Evolutionary conservation across 2,113 vertebrate species (phyloP), one percentile per base, ranked within the genome.

Genomic region (Myxocyprinus asiaticus): DNA sequence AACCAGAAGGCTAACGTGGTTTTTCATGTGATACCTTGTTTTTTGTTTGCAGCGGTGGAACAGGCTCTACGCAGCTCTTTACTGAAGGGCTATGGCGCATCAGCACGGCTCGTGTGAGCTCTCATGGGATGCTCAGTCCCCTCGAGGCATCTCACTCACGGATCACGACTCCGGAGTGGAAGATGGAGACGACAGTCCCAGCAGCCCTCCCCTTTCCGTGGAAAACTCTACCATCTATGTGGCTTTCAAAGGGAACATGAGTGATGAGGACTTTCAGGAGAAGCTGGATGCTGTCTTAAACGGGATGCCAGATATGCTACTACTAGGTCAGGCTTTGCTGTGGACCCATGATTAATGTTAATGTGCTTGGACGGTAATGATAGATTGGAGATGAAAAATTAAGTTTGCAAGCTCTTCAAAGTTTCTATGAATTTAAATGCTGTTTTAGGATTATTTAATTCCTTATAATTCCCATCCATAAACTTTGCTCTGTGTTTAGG

Each of bases 201-300:
- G 85, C 87, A 82, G 86, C 86, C 63, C 43, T 61, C 78, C 56
- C 42, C 17, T 62, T 6, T 68, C 71, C n/a, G 84, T 75, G 58
- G 89, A 90, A 81, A 89, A 93, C 86, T 95, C 94, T 64, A 98
- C 92, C 0, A 96, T 99, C 78, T 98, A 97, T 85, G 89, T 98
- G 78, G 94, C 96, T 83, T 98, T 99, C 87, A 94, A 94, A 90
- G 97, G 97, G 82, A 96, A 96, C 88, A 95, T 98, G 90, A 91
- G 93, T 33, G 98, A 99, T 88, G 92, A 90, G 82, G 96, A 99
- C 87, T 97, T 98, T 85, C 89, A 92, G 81, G 89, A 94, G 84
- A 99, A 98, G 87, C 94, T 98, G 45, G 91, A 94, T 71, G 86
- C 66, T 65, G 89, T 99, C 87, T 83, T 98, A 86, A 91, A 92